A percentile compares a stretch with the other conserved stretches of the same genome.
These are phyloP conservation scores for Varroa destructor DNA, from an alignment of 1,140 invertebrate species.

Conservation along the genomic window DNA sequence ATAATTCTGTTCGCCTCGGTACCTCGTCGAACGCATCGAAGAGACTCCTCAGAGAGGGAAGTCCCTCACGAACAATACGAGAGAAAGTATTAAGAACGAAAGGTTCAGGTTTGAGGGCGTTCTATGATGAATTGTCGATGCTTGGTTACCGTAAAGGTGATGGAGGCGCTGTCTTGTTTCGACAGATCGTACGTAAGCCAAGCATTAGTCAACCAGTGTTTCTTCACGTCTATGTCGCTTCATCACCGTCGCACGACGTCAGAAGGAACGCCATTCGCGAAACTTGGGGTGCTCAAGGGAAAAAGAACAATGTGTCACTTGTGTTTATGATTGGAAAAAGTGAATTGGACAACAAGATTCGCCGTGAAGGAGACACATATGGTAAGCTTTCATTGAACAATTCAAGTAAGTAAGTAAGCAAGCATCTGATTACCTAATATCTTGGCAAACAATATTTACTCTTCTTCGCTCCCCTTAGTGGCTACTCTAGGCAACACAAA, in stretches of 20 bases:
- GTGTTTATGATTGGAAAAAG: slow-evolving; percentile 35
- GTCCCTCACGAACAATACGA: too few species aligned
- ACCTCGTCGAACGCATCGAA: too few species aligned
- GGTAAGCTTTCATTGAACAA: neutral
- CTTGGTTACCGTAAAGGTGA: slow-evolving; percentile 6
- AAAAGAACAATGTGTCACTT: slow-evolving; percentile 34
- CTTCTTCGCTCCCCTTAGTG: neutral
- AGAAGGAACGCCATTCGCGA: slow-evolving; percentile 35
- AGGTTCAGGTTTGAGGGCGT: slow-evolving; percentile 2
- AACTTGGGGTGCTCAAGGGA: slow-evolving; percentile 35
- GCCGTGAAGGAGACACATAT: neutral
- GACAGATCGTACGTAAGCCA: neutral
- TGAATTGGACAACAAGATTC: neutral
- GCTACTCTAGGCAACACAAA: neutral
- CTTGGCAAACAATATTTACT: neutral
- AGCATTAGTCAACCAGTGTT: neutral
- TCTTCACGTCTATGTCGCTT: slow-evolving; percentile 34
- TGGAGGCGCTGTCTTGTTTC: neutral
- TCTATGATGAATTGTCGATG: neutral
- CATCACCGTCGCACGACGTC: slow-evolving; percentile 31
- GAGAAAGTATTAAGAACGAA: neutral
- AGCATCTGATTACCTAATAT: too few species aligned
- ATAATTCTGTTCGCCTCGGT: too few species aligned
- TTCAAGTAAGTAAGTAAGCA: too few species aligned
- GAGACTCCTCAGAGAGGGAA: too few species aligned